Conservation (phyloP, 1,140 invertebrate species). For the Teleopsis dalmanni region DNA sequence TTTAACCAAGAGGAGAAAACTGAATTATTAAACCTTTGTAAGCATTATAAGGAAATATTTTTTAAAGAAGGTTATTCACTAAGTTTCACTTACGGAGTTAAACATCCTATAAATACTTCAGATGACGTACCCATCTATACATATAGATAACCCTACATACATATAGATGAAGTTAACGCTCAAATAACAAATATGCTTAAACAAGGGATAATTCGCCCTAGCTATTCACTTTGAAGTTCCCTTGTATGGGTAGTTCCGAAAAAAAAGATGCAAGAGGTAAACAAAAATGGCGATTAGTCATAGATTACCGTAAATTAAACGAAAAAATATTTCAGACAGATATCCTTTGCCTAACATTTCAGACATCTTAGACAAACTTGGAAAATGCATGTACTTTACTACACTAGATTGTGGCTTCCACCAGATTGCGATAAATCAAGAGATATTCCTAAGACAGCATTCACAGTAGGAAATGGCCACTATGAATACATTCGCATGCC, state of each 20-base stretch:
- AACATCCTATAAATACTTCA: slow-evolving; percentile 6
- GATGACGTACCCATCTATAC: slow-evolving; percentile 9
- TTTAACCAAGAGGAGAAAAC: too few species aligned
- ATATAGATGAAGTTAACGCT: neutral
- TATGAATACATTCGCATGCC: slow-evolving; percentile 3
- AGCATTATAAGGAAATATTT: too few species aligned
- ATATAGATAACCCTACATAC: slow-evolving; percentile 8
- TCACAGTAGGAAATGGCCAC: neutral
- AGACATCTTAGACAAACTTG: slow-evolving; percentile 42
- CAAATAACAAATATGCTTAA: slow-evolving; percentile 4
- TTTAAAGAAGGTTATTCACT: too few species aligned
- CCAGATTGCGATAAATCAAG: slow-evolving; percentile 42
- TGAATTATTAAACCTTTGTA: too few species aligned
- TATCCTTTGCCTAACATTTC: slow-evolving; percentile 32
- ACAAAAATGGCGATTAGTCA: slow-evolving; percentile 27
- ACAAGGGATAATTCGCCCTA: slow-evolving; percentile 1
- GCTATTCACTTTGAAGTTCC: slow-evolving; percentile 9
- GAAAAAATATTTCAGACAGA: neutral
- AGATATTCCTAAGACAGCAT: slow-evolving; percentile 13
- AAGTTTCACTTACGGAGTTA: slow-evolving; percentile 5
- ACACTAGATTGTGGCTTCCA: slow-evolving; percentile 44
- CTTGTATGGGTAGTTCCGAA: slow-evolving; percentile 19
- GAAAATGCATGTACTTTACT: slow-evolving; percentile 29
- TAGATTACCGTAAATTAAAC: slow-evolving; percentile 39
- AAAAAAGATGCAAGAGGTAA: slow-evolving; percentile 18